Base-by-base conservation (phyloP, 2,888 invertebrate species). In the Germaria angustata region DNA sequence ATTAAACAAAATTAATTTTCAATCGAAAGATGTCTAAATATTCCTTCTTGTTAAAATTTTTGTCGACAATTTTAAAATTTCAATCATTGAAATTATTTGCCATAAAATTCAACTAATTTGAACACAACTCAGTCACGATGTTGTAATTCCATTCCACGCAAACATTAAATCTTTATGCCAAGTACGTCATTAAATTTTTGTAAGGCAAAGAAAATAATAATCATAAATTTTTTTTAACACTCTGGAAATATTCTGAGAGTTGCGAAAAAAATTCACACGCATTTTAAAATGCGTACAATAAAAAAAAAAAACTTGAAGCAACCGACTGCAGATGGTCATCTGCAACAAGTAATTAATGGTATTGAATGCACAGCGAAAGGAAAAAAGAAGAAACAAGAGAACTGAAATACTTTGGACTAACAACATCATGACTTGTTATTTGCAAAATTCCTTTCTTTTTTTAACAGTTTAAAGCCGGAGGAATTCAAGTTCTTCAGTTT, bases 291-390 rank as follows among this genome's bases (percentile, higher is more conserved):
- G 69, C 69, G 63, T 77, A 55, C 46, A n/a, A n/a, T n/a, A n/a
- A n/a, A 55, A 22, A 41, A 36, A 28, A 15, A 49, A 66, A 49
- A 39, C 11, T 17, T 22, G 17, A 20, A 73, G 39, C 36, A 68
- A 71, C 28, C 3, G 28, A n/a, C 63, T 57, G 71, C 63, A 78
- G 71, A 71, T 72, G 78, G 63, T 65, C 65, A 57, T 65, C 55
- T 68, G 76, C 76, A 79, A 79, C 78, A 57, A 72, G 71, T 79
- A 79, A 71, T 71, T 71, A 79, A 79, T 79, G 78, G 55, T 72
- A 32, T 55, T 65, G 57, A 41, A 71, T 59, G 49, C 34, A 28
- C 32, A 76, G 32, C 24, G 28, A n/a, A 20, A 34, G n/a, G 20
- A 41, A 36, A 15, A 22, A 6, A 36, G 2, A 36, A 49, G 32